These are phyloP conservation scores for Gorsachius goisagi DNA, from an alignment of 2,113 vertebrate genomes.

Conservation along the genomic window DNA sequence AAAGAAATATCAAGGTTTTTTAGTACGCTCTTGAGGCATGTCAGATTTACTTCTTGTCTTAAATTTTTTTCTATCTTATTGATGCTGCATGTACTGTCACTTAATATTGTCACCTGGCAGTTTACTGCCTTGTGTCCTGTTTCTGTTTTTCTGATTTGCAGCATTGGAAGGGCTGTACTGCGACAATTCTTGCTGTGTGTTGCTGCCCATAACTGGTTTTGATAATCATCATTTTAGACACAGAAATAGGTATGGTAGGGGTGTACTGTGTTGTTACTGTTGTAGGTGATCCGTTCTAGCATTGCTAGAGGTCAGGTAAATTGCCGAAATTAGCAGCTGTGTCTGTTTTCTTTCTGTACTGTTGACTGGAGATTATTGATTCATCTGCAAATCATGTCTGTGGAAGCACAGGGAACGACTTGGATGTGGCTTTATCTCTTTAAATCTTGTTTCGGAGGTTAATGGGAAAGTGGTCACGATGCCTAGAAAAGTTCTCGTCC, in stretches of 20 bases:
- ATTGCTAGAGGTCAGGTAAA: neutral
- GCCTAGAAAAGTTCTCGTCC: neutral
- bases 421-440: neutral
- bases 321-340: neutral
- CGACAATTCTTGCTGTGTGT: neutral
- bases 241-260: neutral
- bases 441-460: neutral
- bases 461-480: neutral
- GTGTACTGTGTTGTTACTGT: neutral
- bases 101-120: neutral
- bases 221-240: neutral
- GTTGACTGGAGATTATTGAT: neutral
- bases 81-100: neutral
- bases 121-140: neutral
- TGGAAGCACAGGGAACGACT: neutral
- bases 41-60: neutral
- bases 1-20: neutral
- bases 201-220: neutral
- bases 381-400: neutral
- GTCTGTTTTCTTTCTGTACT: neutral
- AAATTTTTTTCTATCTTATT: neutral
- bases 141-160: neutral
- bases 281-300: neutral
- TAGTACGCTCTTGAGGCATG: accelerated
- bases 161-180: neutral